Evolutionary conservation across 2,888 invertebrate species (phyloP), one percentile per base, ranked within the genome.

Genomic region (Macaria liturata): DNA sequence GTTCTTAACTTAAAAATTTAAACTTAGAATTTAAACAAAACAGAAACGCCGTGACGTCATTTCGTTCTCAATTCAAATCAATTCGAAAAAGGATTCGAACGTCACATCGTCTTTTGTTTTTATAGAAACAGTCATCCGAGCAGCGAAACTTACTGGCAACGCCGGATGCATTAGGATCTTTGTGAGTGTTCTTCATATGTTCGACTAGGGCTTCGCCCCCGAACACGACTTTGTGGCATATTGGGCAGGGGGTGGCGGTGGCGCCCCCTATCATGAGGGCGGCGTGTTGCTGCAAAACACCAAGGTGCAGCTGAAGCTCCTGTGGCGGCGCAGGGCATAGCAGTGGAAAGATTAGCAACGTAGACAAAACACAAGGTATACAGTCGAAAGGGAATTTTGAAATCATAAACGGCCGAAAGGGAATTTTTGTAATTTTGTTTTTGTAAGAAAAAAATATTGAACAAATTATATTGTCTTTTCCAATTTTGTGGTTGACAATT

Each of bases 181-280:
- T 98, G 91, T 98, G 98, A 54, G 97, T 96, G 84, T 97, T 96
- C 92, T 98, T 98, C 98, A 98, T 98, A 88, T 98, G 98, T 89
- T 98, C 98, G 94, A 98, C 97, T 63, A 98, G 94, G 57, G 97
- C 97, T 91, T 98, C 98, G 68, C 97, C 97, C 71, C 97, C 97
- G 78, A 98, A 95, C 92, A 98, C 97, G 84, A 98, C 95, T 93
- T 98, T 98, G 93, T 98, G 97, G 93, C 98, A 98, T 75, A 98
- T 95, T 52, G 98, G 97, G 90, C 98, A 98, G 70, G 97, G 96
- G 62, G 97, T 97, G 71, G 97, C 97, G 80, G 97, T 96, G 68
- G 97, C 97, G 75, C 97, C 97, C 78, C 97, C 97, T 83, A 95
- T 95, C 93, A 97, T 96, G 83, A 98, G 94, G 80, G 97, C 97